Evolutionary conservation across 2,113 vertebrate species (phyloP), one percentile per base, ranked within the genome.

Genomic region (Agapornis roseicollis): DNA sequence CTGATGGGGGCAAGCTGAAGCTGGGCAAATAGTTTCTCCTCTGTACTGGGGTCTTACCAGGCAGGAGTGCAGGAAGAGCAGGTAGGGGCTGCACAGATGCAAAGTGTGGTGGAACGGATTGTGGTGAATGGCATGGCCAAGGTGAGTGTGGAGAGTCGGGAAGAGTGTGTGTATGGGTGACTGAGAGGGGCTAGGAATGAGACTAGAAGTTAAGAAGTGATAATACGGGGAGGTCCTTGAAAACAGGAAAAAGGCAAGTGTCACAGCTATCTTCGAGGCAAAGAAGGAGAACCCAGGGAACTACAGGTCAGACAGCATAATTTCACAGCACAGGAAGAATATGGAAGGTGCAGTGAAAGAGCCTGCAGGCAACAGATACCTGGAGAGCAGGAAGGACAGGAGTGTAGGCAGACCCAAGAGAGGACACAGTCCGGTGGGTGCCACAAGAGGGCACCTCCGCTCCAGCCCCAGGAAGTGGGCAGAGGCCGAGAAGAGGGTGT

Each of bases 401-500:
- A 82, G 46, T 6, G 4, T 5, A 42, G 39, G 31, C 17, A 1
- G 12, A 42, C 16, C 15, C 42, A 13, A 23, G 29, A 47, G 29
- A 14, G 46, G 56, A 41, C 42, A 23, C 46, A 42, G n/a, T 37
- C 77, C 15, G 19, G 4, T 2, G 29, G 6, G 31, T 86, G 60
- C 90, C 95, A 95, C 94, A 53, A 88, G 95, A 90, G 92, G 95
- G 94, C 88, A 66, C 17, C 46, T 92, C 92, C 53, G 15, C 37
- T 83, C 53, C 85, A 88, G 80, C 41, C 16, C 74, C 58, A 6
- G 64, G 19, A 73, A 17, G 22, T 49, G 22, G 11, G 24, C 47
- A 0, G 5, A 17, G 47, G 7, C 23, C 10, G 35, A 52, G 72
- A 29, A 42, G 37, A 29, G 5, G 7, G 10, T 15, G 24, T 0